Percentiles rank a stretch among this genome's conserved stretches.
phyloP scores from a whole-genome alignment of 2,113 vertebrate species.

The Vidua chalybeata region DNA sequence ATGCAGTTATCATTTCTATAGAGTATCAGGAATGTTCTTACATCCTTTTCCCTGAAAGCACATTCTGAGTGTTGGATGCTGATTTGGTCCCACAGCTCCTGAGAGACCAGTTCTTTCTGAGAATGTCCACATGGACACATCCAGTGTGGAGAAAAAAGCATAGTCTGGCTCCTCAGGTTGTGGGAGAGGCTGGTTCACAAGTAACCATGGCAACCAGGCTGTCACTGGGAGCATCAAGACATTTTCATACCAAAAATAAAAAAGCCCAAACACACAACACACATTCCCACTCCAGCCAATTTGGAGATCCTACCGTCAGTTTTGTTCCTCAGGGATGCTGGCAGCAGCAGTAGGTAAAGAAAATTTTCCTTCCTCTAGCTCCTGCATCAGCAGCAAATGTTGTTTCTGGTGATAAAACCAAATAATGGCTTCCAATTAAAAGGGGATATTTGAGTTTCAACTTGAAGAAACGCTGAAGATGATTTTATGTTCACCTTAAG shows the following conservation, averaged over 20 bases:
- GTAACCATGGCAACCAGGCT: neutral
- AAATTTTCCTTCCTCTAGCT: neutral
- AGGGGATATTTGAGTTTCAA: neutral
- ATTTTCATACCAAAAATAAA: neutral
- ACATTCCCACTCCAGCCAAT: neutral
- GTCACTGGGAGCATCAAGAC: neutral
- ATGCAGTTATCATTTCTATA: accelerated
- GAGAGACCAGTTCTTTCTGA: neutral
- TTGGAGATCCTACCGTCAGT: neutral
- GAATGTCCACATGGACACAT: neutral
- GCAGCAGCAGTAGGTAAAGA: neutral
- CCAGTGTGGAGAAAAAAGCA: neutral
- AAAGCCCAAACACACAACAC: neutral
- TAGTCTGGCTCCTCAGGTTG: neutral
- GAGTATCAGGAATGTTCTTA: neutral
- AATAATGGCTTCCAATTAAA: neutral
- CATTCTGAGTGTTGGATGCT: accelerated
- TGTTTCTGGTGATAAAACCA: neutral
- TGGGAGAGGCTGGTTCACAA: neutral
- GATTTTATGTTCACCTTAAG: neutral
- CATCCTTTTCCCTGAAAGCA: neutral
- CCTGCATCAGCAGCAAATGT: neutral
- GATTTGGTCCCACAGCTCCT: neutral
- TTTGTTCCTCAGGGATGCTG: neutral
- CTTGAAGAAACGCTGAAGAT: neutral